These are phyloP conservation scores for Macropodus opercularis DNA, from an alignment of 2,797 vertebrate genomes.

Conservation along the genomic window DNA sequence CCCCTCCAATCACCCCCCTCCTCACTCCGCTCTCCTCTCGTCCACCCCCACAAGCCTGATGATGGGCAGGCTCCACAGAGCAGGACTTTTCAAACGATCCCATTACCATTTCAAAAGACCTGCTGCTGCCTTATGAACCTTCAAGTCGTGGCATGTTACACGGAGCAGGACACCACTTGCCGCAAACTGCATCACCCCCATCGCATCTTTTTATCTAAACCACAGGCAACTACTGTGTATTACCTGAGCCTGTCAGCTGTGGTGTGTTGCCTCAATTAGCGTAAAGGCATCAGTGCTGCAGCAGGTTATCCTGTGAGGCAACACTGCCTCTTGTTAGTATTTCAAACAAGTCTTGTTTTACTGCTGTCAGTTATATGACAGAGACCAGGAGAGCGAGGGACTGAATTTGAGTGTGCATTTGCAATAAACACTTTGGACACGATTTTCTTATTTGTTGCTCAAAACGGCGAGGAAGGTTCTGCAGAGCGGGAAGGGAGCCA, in stretches of 20 bases:
- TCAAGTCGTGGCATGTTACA: conserved; percentile 48
- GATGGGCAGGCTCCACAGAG: conserved; percentile 67
- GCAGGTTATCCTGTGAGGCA: conserved; percentile 34
- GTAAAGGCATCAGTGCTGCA: conserved; percentile 13
- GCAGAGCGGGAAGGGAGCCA: neutral
- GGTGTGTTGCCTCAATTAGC: conserved; percentile 44
- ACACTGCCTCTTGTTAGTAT: conserved; percentile 37
- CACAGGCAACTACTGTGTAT: neutral
- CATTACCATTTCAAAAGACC: conserved; percentile 77
- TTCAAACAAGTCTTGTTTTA: conserved; percentile 42
- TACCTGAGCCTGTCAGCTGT: neutral
- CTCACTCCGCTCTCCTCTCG: conserved; percentile 3
- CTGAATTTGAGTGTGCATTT: conserved; percentile 26
- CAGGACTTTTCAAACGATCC: conserved; percentile 69
- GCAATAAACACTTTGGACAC: conserved; percentile 27
- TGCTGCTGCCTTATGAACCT: conserved; percentile 48
- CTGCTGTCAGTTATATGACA: conserved; percentile 41
- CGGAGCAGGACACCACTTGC: conserved; percentile 28
- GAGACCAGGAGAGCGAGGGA: conserved; percentile 8
- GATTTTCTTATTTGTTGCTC: conserved; percentile 36
- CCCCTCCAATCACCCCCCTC: neutral
- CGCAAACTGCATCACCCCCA: conserved; percentile 41
- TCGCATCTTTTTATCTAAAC: conserved; percentile 26
- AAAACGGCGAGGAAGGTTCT: conserved; percentile 8
- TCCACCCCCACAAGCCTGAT: conserved; percentile 64